Evolutionary conservation across 2,797 vertebrate species (phyloP).

Genomic region (Macrochelys suwanniensis): DNA sequence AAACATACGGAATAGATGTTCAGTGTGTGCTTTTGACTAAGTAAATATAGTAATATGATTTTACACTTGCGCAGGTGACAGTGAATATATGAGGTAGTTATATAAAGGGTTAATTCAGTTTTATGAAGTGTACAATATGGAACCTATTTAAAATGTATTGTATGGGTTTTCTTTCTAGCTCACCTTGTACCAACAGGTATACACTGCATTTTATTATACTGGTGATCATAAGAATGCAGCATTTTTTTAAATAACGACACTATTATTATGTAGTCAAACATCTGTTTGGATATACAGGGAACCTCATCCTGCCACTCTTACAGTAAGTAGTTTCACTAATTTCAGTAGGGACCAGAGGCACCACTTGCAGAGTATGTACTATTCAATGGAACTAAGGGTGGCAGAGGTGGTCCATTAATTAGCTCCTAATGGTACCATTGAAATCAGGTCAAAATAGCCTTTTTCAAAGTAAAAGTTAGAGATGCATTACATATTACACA

Average conservation of each 20-base stretch:
- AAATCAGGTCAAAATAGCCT: neutral
- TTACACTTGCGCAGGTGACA: conserved; percentile 10
- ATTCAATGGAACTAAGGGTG: neutral
- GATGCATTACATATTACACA: neutral
- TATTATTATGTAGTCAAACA: neutral
- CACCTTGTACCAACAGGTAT: neutral
- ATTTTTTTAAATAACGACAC: neutral
- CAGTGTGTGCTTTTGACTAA: neutral
- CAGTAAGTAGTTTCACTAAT: neutral
- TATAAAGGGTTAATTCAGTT: neutral
- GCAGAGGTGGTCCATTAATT: neutral
- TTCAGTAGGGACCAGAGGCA: neutral
- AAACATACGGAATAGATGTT: conserved; percentile 13
- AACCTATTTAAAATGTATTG: neutral
- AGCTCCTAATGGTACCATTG: neutral
- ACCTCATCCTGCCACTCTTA: neutral
- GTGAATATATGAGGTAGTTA: neutral
- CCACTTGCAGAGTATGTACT: neutral
- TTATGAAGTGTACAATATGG: neutral
- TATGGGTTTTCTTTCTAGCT: neutral
- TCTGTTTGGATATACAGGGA: neutral
- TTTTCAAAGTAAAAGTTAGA: neutral
- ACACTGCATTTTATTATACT: neutral
- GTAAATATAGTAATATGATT: conserved; percentile 20
- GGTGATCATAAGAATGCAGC: neutral